Evolutionary conservation across 2,888 invertebrate species (phyloP), one percentile per base, ranked within the genome.

Genomic region (Ptilodon capucinus): DNA sequence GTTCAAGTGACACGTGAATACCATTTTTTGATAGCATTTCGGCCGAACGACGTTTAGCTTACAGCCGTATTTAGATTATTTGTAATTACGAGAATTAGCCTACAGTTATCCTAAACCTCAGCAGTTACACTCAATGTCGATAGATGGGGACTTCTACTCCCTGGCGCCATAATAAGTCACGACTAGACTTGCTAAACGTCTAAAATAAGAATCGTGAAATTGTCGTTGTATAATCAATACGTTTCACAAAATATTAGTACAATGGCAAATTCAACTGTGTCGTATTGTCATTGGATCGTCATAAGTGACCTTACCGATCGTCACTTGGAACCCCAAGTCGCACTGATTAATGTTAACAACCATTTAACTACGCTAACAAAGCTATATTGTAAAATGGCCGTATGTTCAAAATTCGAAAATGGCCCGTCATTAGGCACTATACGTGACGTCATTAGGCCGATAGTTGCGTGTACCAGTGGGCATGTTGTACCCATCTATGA

Each of bases 301-400:
- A n/a, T n/a, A n/a, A n/a, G 16, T 36, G 36, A 36, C 36, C 36
- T 36, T 36, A 18, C 34, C 34, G 9, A 11, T 14, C 34, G 14
- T 34, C 14, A 34, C 30, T 11, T n/a, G 34, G 34, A 36, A 2
- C 17, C 18, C 11, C 17, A 9, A 36, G 16, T 36, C 43, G 32
- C 32, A 28, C 46, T 52, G 40, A n/a, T n/a, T n/a, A n/a, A n/a
- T n/a, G n/a, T n/a, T n/a, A n/a, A n/a, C n/a, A n/a, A n/a, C n/a
- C n/a, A n/a, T n/a, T n/a, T n/a, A n/a, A n/a, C n/a, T n/a, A n/a
- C n/a, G 44, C 48, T 45, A 57, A 53, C 45, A 42, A 23, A 53
- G 40, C 41, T 50, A 40, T 9, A 48, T 64, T 64, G 45, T 51
- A 28, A 57, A 60, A 56, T 52, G 38, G 46, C 47, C 17, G 32